Evolutionary conservation across 2,797 vertebrate genomes (phyloP).

Genomic region (Aulostomus chinensis): DNA sequence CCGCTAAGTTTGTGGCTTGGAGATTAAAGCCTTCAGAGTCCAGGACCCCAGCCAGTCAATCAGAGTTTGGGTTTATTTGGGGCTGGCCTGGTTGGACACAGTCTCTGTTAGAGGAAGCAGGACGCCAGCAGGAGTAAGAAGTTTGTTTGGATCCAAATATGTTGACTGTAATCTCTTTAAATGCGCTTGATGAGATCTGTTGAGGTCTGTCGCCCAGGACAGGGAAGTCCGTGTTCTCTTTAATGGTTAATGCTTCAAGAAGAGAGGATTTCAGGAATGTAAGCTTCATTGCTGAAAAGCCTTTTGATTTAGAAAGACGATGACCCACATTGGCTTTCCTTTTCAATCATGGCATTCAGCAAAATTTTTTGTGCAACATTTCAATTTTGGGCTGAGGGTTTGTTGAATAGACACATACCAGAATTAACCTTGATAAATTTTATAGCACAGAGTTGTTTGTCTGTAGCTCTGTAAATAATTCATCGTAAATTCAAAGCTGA

Average conservation of each 20-base stretch:
- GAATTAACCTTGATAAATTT: too few relatives aligned
- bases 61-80: constrained; percentile 12
- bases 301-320: too few relatives aligned
- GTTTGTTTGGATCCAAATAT: constrained; percentile 41
- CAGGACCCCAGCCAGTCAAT: constrained; percentile 34
- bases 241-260: background rate
- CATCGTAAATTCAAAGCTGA: too few relatives aligned
- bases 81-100: constrained; percentile 28
- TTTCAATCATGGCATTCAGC: too few relatives aligned
- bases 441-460: too few relatives aligned
- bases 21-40: constrained; percentile 17
- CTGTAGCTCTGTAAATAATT: too few relatives aligned
- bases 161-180: constrained; percentile 31
- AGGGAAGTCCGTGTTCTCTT: constrained; percentile 18
- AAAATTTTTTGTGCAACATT: too few relatives aligned
- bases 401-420: too few relatives aligned
- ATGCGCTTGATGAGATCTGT: constrained; percentile 22
- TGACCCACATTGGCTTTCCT: too few relatives aligned
- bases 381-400: too few relatives aligned
- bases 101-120: constrained; percentile 28
- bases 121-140: constrained; percentile 36
- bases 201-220: constrained; percentile 2
- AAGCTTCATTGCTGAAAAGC: too few relatives aligned
- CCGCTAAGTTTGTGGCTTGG: background rate
- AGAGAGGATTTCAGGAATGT: too few relatives aligned